A percentile compares a stretch with the other conserved stretches of the same genome.
Evolutionary conservation across 2,797 vertebrate species (phyloP).

Genomic region (Lithobates pipiens): DNA sequence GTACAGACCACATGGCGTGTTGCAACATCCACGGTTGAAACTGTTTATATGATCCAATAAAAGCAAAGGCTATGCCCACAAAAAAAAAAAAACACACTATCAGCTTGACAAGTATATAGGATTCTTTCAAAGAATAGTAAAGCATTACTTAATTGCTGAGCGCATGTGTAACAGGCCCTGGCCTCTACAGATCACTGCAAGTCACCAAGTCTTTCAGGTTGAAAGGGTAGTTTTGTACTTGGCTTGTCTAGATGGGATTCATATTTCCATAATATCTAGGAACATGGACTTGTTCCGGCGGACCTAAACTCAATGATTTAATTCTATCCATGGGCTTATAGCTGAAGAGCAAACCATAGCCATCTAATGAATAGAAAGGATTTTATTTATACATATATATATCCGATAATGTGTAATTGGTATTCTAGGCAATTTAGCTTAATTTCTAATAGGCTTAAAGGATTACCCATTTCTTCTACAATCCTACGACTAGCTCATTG

Average conservation of each 20-base stretch:
- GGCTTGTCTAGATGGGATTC: conserved; percentile 26
- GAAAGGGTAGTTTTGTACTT: conserved; percentile 42
- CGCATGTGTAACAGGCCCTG: conserved; percentile 24
- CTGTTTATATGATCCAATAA: not conserved
- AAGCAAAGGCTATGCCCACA: not conserved
- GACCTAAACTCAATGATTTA: conserved; percentile 8
- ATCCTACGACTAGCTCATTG: conserved; percentile 22
- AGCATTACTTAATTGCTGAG: not conserved
- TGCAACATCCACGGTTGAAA: not conserved
- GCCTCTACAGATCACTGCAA: conserved; percentile 7
- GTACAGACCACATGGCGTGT: not conserved
- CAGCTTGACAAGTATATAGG: not conserved
- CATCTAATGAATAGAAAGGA: conserved; percentile 28
- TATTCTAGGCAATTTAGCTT: conserved; percentile 44
- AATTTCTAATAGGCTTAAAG: conserved; percentile 57
- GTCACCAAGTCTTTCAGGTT: conserved; percentile 21
- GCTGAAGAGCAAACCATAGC: not conserved
- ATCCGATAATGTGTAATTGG: conserved; percentile 46
- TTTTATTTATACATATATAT: conserved; percentile 23
- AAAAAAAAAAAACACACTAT: no score
- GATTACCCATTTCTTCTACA: conserved; percentile 36
- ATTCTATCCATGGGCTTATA: conserved; percentile 15
- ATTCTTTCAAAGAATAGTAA: not conserved
- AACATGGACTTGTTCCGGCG: conserved; percentile 9
- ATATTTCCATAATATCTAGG: conserved; percentile 32